Base-by-base conservation (phyloP, 2,888 invertebrate species). In the Drosophila anomelani region DNA sequence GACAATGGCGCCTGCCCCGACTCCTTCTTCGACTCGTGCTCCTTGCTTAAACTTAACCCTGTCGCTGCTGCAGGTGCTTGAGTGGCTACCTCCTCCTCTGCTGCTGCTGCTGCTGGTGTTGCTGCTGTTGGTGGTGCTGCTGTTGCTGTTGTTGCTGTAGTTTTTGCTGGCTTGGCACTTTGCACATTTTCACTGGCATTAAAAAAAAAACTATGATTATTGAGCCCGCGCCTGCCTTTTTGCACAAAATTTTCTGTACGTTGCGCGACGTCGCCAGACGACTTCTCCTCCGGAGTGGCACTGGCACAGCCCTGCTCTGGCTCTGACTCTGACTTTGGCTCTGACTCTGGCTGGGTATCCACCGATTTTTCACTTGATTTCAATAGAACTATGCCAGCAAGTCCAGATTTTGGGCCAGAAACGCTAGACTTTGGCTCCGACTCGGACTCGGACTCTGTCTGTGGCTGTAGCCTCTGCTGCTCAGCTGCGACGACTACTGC, bases 211-310 rank as follows among this genome's bases (percentile, higher is more conserved):
- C 20, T 53, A 15, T 23, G 23, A 23, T 84, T 62, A 55, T 49
- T 43, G 68, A 56, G 60, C 69, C 17, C 61, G 69, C 76, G 64
- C 71, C 79, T 60, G 61, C 23, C 67, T 80, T 80, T 88, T 88
- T 79, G 77, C 88, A 86, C 89, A 78, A 88, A 75, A 69, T 85
- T 85, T 86, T 85, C 88, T 85, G 57, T 85, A 85, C 87, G 85
- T 68, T 67, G 74, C 78, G 89, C 84, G 67, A 67, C 80, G 69
- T 72, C 72, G 75, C 49, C 62, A 13, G 17, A 49, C 49, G 17
- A 49, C 32, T 49, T 49, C 32, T 49, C 51, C 34, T 34, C 12
- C 51, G 34, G 20, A 51, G 9, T 17, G 34, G 9, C 8, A 13
- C 13, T 9, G 32, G 17, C 3, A 34, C 34, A 5, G 32, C 6